phyloP scores from a whole-genome alignment of 2,113 vertebrate species.

The Petrocephalus microphthalmus region DNA sequence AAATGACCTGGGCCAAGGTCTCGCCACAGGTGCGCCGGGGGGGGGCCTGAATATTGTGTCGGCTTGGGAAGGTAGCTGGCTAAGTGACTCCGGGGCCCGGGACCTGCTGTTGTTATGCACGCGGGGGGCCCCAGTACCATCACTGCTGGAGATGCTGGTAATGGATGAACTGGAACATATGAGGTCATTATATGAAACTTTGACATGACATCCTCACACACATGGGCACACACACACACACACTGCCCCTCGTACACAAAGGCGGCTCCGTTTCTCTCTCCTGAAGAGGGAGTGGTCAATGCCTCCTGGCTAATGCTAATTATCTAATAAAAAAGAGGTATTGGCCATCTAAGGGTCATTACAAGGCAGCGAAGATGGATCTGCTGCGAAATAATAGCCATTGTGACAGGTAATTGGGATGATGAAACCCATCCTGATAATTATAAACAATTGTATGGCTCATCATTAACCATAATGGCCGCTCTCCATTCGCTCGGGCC shows the following conservation, averaged over 20 bases:
- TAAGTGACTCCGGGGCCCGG: neutral
- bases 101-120: neutral
- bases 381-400: constrained; percentile 35
- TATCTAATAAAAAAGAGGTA: constrained; percentile 45
- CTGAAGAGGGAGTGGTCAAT: constrained; percentile 22
- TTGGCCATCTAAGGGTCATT: constrained; percentile 36
- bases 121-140: neutral
- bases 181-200: neutral
- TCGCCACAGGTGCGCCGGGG: constrained; percentile 29
- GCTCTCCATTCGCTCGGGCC: constrained; percentile 33
- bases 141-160: neutral
- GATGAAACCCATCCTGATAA: constrained; percentile 34
- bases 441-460: constrained; percentile 49
- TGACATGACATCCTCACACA: neutral
- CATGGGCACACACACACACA: neutral
- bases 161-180: neutral
- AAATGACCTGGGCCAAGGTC: constrained; percentile 52
- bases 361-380: constrained; percentile 35
- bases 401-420: constrained; percentile 44
- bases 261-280: neutral
- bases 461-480: constrained; percentile 41
- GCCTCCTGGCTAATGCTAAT: constrained; percentile 39
- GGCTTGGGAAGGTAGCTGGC: neutral
- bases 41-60: constrained; percentile 17
- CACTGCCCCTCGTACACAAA: neutral